Evolutionary conservation across 2,888 invertebrate genomes (phyloP).

Genomic region (Melinaea menophilus): DNA sequence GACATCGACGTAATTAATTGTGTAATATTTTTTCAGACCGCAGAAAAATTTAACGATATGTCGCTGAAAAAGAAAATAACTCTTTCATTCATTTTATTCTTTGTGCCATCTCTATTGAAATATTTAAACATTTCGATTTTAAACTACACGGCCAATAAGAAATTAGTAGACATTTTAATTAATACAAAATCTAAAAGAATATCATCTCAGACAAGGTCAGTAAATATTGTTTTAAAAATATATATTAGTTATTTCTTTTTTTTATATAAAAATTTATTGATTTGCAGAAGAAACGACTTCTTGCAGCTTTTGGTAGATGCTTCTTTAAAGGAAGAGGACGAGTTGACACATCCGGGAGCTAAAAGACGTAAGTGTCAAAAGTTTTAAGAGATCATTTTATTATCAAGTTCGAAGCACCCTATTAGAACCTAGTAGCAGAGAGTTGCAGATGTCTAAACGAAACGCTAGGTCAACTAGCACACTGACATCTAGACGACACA

Average conservation of each 20-base stretch:
- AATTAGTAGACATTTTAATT: slow-evolving; percentile 58
- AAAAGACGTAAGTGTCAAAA: slow-evolving; percentile 42
- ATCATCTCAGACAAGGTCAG: slow-evolving; percentile 52
- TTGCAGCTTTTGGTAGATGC: slow-evolving; percentile 71
- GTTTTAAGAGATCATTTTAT: neutral
- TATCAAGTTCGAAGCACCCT: neutral
- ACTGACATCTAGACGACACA: no score
- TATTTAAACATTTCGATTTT: slow-evolving; percentile 59
- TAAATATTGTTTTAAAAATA: slow-evolving; percentile 10
- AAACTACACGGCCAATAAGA: slow-evolving; percentile 51
- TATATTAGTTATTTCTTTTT: neutral
- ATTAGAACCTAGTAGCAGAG: no score
- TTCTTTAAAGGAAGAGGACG: slow-evolving; percentile 56
- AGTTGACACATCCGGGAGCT: slow-evolving; percentile 37
- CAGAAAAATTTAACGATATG: slow-evolving; percentile 62
- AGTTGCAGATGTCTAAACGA: no score
- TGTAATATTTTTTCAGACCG: slow-evolving; percentile 50
- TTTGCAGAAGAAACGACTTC: slow-evolving; percentile 41
- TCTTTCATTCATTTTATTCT: slow-evolving; percentile 53
- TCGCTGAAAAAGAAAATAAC: slow-evolving; percentile 50
- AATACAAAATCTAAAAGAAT: slow-evolving; percentile 60
- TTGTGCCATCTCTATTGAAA: slow-evolving; percentile 54
- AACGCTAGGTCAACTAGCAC: no score
- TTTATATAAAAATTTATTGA: slow-evolving; percentile 6
- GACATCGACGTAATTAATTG: slow-evolving; percentile 55